A percentile compares a stretch with the other conserved stretches of the same genome.
phyloP scores from a whole-genome alignment of 2,797 vertebrate species.

The Sus cebifrons region DNA sequence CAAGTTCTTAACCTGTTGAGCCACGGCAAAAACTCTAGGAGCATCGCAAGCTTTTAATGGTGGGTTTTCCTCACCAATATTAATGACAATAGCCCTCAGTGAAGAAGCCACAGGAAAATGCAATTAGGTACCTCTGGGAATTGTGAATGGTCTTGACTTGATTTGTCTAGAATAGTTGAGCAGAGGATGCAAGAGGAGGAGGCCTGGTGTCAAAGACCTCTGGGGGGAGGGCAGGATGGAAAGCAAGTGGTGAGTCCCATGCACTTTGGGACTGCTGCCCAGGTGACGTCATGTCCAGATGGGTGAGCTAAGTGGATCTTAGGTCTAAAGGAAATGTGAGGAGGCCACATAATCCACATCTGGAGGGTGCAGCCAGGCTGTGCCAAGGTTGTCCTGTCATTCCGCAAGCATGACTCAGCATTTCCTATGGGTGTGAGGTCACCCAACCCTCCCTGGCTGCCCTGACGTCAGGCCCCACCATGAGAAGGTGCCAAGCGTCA shows the following conservation, averaged over 20 bases:
- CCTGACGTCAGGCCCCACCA: neutral
- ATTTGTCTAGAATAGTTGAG: neutral
- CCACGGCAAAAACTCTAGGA: neutral
- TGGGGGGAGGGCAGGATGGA: neutral
- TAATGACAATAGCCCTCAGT: slow-evolving; percentile 29
- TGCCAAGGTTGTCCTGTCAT: neutral
- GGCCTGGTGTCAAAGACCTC: neutral
- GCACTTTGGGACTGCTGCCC: neutral
- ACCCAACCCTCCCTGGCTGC: neutral
- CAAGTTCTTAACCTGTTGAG: too few species aligned
- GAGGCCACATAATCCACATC: neutral
- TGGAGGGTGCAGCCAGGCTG: neutral
- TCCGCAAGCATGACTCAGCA: neutral
- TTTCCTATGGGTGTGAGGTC: neutral
- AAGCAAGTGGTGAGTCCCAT: neutral
- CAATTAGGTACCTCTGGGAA: neutral
- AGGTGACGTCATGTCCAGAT: neutral
- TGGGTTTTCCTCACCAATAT: neutral
- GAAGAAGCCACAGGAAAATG: neutral
- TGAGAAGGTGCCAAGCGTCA: neutral
- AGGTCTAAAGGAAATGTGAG: neutral
- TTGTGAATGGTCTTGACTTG: neutral
- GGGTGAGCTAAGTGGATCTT: neutral
- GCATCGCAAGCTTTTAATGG: slow-evolving; percentile 52
- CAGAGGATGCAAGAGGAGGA: neutral